Evolutionary conservation across 2,888 invertebrate genomes (phyloP).

Genomic region (Apotomis capreana): DNA sequence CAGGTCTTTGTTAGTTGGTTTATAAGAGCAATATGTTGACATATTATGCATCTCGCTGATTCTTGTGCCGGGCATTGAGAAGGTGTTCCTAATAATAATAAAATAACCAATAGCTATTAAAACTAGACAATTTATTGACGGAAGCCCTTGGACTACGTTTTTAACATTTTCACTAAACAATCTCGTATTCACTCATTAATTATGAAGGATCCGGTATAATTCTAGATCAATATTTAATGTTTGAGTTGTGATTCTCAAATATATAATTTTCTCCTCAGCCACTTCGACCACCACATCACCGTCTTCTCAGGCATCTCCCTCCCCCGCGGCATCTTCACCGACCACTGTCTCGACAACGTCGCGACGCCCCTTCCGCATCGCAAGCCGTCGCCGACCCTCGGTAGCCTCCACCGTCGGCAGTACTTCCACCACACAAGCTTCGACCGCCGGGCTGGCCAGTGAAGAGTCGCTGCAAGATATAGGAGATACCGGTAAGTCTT

Average conservation of each 20-base stretch:
- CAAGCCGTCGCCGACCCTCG: conserved; percentile 63
- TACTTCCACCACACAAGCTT: conserved; percentile 49
- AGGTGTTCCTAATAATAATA: too few species aligned
- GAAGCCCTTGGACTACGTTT: too few species aligned
- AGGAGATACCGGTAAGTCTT: conserved; percentile 64
- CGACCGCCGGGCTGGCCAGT: conserved; percentile 56
- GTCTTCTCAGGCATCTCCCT: conserved; percentile 42
- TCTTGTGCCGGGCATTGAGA: too few species aligned
- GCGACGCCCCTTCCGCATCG: conserved; percentile 68
- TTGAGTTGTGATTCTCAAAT: not conserved
- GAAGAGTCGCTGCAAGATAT: conserved; percentile 67
- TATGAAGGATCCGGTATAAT: too few species aligned
- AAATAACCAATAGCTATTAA: too few species aligned
- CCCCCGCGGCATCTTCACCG: conserved; percentile 45
- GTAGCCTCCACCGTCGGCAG: conserved; percentile 48
- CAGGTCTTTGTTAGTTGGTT: not conserved
- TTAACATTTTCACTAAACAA: too few species aligned
- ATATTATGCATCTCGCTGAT: too few species aligned
- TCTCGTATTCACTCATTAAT: too few species aligned
- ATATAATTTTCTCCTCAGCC: conserved; percentile 28
- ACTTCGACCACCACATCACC: conserved; percentile 44
- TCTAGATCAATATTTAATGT: too few species aligned
- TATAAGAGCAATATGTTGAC: too few species aligned
- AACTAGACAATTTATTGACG: too few species aligned
- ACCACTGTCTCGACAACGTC: conserved; percentile 47